These are phyloP conservation scores for Unio delphinus DNA, from an alignment of 2,888 invertebrate genomes.

Conservation along the genomic window DNA sequence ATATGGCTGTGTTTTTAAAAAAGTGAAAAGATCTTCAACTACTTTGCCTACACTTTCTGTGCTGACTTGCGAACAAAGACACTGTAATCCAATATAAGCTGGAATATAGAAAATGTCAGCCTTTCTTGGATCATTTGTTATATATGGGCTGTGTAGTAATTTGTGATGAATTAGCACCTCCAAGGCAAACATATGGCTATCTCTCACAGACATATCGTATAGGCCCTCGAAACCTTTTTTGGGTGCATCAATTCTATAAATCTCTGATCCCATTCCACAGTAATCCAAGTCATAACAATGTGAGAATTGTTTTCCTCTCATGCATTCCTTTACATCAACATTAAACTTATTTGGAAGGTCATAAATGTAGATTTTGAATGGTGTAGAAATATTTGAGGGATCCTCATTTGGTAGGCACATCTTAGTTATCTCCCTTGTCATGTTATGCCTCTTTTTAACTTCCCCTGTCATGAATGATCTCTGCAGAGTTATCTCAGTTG, in stretches of 20 bases:
- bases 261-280: slow-evolving; percentile 27
- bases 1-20: slow-evolving; percentile 25
- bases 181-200: slow-evolving; percentile 41
- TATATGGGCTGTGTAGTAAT: slow-evolving; percentile 31
- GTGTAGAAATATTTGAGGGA: not conserved
- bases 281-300: slow-evolving; percentile 24
- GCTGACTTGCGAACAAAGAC: slow-evolving; percentile 24
- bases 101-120: slow-evolving; percentile 51
- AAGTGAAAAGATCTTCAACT: slow-evolving; percentile 24
- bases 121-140: slow-evolving; percentile 30
- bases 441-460: too few relatives aligned
- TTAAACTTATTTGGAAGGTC: slow-evolving; percentile 34
- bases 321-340: slow-evolving; percentile 15
- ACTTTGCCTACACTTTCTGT: slow-evolving; percentile 3
- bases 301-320: not conserved
- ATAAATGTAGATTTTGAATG: slow-evolving; percentile 37
- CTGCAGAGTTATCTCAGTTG: too few relatives aligned
- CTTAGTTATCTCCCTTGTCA: not conserved
- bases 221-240: not conserved
- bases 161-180: slow-evolving; percentile 49
- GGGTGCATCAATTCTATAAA: slow-evolving; percentile 5
- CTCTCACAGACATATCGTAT: slow-evolving; percentile 7
- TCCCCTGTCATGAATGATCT: too few relatives aligned
- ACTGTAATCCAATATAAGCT: slow-evolving; percentile 37
- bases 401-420: not conserved